phyloP scores from a whole-genome alignment of 2,113 vertebrate species.

The Microcebus murinus region DNA sequence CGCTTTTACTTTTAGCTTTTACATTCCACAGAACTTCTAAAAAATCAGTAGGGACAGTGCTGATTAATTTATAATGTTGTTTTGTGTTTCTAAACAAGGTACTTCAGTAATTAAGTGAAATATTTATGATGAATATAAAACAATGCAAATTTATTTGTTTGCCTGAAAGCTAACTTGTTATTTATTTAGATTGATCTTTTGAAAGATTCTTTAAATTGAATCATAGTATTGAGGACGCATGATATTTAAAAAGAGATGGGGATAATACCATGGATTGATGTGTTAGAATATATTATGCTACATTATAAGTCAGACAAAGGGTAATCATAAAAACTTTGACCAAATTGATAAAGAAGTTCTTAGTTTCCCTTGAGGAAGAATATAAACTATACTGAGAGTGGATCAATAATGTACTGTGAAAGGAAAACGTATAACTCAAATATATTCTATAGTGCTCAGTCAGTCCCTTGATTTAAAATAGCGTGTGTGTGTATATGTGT shows the following conservation, averaged over 20 bases:
- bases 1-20: conserved; percentile 85
- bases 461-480: neutral
- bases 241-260: conserved; percentile 80
- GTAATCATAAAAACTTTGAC: conserved; percentile 66
- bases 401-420: conserved; percentile 30
- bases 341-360: conserved; percentile 62
- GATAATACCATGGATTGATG: conserved; percentile 40
- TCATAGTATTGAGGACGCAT: conserved; percentile 76
- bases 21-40: conserved; percentile 84
- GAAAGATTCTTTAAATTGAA: conserved; percentile 85
- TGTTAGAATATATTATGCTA: conserved; percentile 46
- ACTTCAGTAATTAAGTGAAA: conserved; percentile 91
- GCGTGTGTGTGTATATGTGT: neutral
- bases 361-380: conserved; percentile 43
- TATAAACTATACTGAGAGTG: neutral
- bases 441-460: neutral
- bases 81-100: conserved; percentile 89
- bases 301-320: conserved; percentile 61
- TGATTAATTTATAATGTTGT: conserved; percentile 92
- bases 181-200: conserved; percentile 89
- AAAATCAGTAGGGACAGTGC: conserved; percentile 86
- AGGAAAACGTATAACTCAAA: neutral
- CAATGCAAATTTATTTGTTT: conserved; percentile 91
- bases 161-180: conserved; percentile 89
- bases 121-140: conserved; percentile 92